phyloP scores from a whole-genome alignment of 2,113 vertebrate genomes.

The Mirounga angustirostris region DNA sequence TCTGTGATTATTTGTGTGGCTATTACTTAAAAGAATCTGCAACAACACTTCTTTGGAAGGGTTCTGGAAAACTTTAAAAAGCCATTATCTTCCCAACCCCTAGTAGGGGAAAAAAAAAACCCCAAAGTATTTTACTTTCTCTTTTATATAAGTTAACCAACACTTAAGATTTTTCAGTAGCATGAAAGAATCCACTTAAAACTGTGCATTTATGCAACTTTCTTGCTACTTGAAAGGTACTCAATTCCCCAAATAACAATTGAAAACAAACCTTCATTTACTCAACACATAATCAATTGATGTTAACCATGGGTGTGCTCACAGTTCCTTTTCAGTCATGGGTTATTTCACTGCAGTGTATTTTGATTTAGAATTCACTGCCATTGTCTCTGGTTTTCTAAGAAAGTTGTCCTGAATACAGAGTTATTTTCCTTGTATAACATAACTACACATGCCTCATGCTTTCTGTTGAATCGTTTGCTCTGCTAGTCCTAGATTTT shows the following conservation, averaged over 20 bases:
- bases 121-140: constrained; percentile 54
- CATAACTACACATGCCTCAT: background rate
- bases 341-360: constrained; percentile 47
- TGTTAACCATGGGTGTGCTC: background rate
- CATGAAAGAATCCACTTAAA: constrained; percentile 66
- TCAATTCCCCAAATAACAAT: constrained; percentile 73
- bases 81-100: background rate
- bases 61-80: constrained; percentile 64
- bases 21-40: constrained; percentile 75
- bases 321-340: background rate
- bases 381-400: constrained; percentile 41
- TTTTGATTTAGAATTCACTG: constrained; percentile 70
- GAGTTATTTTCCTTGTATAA: background rate
- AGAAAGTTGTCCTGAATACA: constrained; percentile 6
- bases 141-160: constrained; percentile 65
- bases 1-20: constrained; percentile 83
- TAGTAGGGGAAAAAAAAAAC: background rate
- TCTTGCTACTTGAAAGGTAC: constrained; percentile 47
- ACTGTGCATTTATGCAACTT: constrained; percentile 67
- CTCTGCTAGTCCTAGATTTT: background rate
- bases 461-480: background rate
- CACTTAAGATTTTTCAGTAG: constrained; percentile 73
- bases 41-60: constrained; percentile 2
- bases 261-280: constrained; percentile 73
- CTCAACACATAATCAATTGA: constrained; percentile 66